These are phyloP conservation scores for Sebastes iracundus DNA, from an alignment of 2,797 vertebrate genomes.

Conservation along the genomic window DNA sequence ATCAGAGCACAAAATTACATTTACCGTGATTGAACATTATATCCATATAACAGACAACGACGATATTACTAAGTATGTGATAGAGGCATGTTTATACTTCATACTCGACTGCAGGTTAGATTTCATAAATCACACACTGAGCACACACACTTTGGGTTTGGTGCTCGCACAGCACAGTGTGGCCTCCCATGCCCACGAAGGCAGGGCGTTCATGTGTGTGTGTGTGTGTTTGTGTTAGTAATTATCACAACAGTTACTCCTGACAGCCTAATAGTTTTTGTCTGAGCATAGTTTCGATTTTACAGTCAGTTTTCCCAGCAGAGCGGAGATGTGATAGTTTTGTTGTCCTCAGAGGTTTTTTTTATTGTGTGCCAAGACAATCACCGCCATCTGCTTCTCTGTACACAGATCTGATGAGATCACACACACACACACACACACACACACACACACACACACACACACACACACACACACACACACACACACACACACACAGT, in stretches of 20 bases:
- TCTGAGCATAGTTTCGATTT: constrained; percentile 23
- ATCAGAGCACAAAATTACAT: not conserved
- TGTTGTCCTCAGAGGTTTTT: constrained; percentile 34
- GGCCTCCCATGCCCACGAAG: not conserved
- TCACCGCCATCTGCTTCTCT: constrained; percentile 72
- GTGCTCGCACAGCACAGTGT: not conserved
- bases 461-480: constrained; percentile 13
- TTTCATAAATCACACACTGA: not conserved
- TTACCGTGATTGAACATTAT: not conserved
- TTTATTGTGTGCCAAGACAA: constrained; percentile 63
- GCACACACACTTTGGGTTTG: not conserved
- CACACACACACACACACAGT: not conserved
- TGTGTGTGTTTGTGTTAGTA: not conserved
- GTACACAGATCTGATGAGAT: constrained; percentile 55
- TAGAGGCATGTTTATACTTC: not conserved
- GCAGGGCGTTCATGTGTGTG: not conserved
- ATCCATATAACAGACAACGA: not conserved
- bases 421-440: not conserved
- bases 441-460: not conserved
- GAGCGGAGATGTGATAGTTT: constrained; percentile 49
- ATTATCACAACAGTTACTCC: constrained; percentile 32
- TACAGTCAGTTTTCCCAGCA: constrained; percentile 47
- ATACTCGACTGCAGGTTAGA: not conserved
- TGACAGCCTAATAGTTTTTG: constrained; percentile 41
- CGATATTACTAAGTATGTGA: not conserved